Base-by-base conservation (phyloP, 2,113 vertebrate genomes). In the Elephantulus edwardii region DNA sequence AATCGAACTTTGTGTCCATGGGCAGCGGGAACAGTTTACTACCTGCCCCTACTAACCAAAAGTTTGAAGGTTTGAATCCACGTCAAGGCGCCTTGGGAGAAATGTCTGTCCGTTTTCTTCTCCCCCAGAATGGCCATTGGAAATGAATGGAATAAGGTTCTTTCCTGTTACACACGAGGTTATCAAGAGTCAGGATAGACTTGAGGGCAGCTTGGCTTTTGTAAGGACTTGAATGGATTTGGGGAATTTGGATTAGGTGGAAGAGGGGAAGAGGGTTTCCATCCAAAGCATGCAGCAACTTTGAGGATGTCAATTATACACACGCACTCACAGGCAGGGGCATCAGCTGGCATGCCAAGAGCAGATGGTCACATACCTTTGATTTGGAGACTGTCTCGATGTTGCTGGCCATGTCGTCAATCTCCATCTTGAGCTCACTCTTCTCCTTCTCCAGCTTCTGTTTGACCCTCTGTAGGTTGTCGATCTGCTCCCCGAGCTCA, bases 391-490 rank as follows among this genome's bases (percentile, higher is more conserved):
- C 82, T 0, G 89, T 90, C 60, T 98, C 98, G 11, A 98, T 84
- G 0, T 95, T 98, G 62, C 97, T 91, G 50, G 95, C 88, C 13
- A 98, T 30, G 80, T 98, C 96, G 0, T 97, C 97, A 0, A 97
- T 93, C 89, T 98, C 97, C 98, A 99, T 97, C 92, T 98, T 98
- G 90, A 98, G 56, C 95, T 99, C 99, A 0, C 98, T 99, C 86
- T 99, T 99, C 96, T 99, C 98, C 95, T 99, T 99, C 97, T 99
- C 98, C 97, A 99, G 97, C 93, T 99, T 98, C 96, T 98, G 96
- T 66, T 98, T 98, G 56, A 98, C 88, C 1, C 95, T 95, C 95
- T 98, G 96, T 40, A 98, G 97, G 89, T 96, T 98, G 95, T 98
- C 97, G 0, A 98, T 97, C 95, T 98, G 96, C 22, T 98, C 94